phyloP scores from a whole-genome alignment of 2,888 invertebrate species.

The Zygothrica quintamaculata region DNA sequence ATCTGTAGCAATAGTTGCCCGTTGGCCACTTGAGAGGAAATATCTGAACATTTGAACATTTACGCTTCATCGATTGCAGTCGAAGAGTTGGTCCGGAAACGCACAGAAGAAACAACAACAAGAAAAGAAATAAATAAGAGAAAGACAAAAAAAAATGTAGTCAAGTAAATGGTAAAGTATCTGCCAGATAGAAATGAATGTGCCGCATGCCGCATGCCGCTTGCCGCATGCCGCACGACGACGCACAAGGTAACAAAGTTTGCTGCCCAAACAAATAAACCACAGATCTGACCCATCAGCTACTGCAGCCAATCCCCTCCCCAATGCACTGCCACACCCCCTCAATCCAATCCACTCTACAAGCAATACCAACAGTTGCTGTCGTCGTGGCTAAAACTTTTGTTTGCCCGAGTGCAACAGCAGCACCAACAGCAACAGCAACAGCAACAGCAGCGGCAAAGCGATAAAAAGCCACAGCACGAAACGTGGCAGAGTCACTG shows the following conservation, averaged over 20 bases:
- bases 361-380: not conserved
- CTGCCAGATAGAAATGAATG: slow-evolving; percentile 57
- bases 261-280: slow-evolving; percentile 79
- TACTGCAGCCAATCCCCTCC: not conserved
- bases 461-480: slow-evolving; percentile 63
- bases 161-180: slow-evolving; percentile 54
- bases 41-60: slow-evolving; percentile 79
- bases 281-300: slow-evolving; percentile 41
- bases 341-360: not conserved
- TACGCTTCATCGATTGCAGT: slow-evolving; percentile 80
- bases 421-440: slow-evolving; percentile 28
- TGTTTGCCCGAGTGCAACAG: slow-evolving; percentile 73
- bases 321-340: not conserved
- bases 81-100: slow-evolving; percentile 28
- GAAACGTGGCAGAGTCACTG: slow-evolving; percentile 50
- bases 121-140: slow-evolving; percentile 13
- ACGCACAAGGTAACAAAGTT: slow-evolving; percentile 64
- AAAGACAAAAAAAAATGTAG: slow-evolving; percentile 10
- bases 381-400: slow-evolving; percentile 59
- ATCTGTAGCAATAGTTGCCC: slow-evolving; percentile 37
- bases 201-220: too few species aligned
- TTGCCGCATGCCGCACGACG: too few species aligned
- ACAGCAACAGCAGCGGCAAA: slow-evolving; percentile 48
- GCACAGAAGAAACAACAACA: slow-evolving; percentile 2
- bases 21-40: slow-evolving; percentile 55